These are phyloP conservation scores for Macquaria ambigua DNA, from an alignment of 2,113 vertebrate species.

Conservation along the genomic window DNA sequence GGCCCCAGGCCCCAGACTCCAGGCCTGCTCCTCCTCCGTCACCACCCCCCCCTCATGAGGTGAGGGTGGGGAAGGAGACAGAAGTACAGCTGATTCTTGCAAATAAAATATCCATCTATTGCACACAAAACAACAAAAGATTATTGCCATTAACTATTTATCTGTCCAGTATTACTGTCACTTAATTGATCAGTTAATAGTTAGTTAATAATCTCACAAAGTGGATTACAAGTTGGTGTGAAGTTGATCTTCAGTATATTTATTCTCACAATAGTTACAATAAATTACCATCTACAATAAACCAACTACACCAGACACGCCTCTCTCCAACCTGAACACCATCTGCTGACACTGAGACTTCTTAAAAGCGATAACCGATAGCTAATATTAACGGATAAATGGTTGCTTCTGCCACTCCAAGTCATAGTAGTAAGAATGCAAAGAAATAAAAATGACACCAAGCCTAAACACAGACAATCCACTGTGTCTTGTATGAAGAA, in stretches of 20 bases:
- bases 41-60: background rate
- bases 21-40: constrained; percentile 15
- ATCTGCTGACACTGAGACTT: background rate
- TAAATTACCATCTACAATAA: background rate
- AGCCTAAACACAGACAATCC: background rate
- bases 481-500: background rate
- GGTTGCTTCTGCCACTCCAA: background rate
- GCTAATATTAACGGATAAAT: background rate
- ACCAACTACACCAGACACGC: too few species aligned
- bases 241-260: background rate
- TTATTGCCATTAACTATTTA: background rate
- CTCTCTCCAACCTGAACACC: background rate
- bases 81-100: background rate
- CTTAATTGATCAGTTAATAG: background rate
- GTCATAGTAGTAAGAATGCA: background rate
- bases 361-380: background rate
- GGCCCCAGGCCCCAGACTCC: constrained; percentile 23
- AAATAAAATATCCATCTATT: background rate
- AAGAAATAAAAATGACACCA: background rate
- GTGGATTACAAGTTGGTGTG: background rate
- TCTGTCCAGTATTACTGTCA: background rate
- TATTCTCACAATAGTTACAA: background rate
- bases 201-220: background rate
- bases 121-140: background rate
- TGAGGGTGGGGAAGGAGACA: constrained; percentile 16